These are phyloP conservation scores for Triplophysa yarkandensis DNA, from an alignment of 2,797 vertebrate species.

Conservation along the genomic window DNA sequence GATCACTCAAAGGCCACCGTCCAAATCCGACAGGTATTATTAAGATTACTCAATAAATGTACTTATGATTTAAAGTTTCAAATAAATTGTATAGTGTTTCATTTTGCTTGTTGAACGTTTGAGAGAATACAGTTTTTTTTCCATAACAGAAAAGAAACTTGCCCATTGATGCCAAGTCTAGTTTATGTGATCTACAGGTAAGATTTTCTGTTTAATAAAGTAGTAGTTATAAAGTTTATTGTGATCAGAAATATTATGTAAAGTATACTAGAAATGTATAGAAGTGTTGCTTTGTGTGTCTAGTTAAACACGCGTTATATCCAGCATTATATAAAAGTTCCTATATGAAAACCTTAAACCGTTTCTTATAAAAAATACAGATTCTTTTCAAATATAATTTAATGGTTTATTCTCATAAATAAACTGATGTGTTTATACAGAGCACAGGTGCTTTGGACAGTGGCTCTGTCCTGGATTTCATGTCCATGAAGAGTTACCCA, in stretches of 20 bases:
- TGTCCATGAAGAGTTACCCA: conserved; percentile 89
- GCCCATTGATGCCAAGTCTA: conserved; percentile 81
- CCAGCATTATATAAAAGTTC: too few species aligned
- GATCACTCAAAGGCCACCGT: conserved; percentile 89
- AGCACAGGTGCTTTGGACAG: conserved; percentile 59
- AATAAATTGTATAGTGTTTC: too few species aligned
- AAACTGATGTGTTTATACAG: conserved; percentile 12
- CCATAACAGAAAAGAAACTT: conserved; percentile 87
- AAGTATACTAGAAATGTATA: too few species aligned
- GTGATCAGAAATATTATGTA: too few species aligned
- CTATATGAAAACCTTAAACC: too few species aligned
- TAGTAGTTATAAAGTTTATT: too few species aligned
- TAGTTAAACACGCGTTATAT: too few species aligned
- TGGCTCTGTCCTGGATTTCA: conserved; percentile 88
- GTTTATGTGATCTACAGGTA: conserved; percentile 79
- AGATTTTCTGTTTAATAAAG: not conserved
- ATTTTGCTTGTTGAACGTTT: not conserved
- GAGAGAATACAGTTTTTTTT: conserved; percentile 26
- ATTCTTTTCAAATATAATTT: not conserved
- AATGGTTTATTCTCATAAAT: conserved; percentile 5
- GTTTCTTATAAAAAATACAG: too few species aligned
- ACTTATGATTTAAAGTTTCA: not conserved
- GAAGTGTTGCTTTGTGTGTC: too few species aligned
- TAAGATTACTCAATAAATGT: not conserved
- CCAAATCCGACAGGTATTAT: conserved; percentile 87